phyloP scores from a whole-genome alignment of 2,113 vertebrate genomes.

The Mellivora capensis region DNA sequence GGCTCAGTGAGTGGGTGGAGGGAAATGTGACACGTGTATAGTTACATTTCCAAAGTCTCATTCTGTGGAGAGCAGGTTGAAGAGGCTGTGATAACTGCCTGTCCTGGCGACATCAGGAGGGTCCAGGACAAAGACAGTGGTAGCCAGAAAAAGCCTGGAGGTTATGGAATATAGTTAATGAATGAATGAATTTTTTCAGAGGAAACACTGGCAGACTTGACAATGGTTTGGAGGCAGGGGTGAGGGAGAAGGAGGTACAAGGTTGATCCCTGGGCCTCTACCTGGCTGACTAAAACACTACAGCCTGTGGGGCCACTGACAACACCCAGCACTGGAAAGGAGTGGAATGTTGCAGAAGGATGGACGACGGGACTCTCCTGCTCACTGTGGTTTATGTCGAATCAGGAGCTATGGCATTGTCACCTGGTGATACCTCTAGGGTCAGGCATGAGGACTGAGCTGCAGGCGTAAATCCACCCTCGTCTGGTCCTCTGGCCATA shows the following conservation, averaged over 20 bases:
- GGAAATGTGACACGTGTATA: background rate
- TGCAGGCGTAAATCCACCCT: background rate
- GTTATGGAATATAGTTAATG: background rate
- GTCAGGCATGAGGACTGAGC: background rate
- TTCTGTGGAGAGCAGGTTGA: background rate
- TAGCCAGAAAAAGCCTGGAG: background rate
- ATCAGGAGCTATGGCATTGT: background rate
- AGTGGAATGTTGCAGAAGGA: accelerated
- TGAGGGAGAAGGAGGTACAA: background rate
- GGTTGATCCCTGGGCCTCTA: background rate
- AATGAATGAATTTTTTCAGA: background rate
- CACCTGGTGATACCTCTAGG: too few species aligned
- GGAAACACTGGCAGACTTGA: background rate
- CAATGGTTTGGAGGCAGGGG: background rate
- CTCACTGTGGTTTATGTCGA: too few species aligned
- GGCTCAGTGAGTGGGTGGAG: too few species aligned
- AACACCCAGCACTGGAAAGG: accelerated
- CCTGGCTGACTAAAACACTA: background rate
- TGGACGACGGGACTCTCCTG: accelerated
- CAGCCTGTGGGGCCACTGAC: accelerated
- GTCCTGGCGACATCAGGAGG: accelerated
- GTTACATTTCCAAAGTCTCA: background rate
- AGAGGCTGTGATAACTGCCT: background rate
- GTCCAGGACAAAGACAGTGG: background rate
- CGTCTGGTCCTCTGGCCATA: background rate